A percentile compares a stretch with the other conserved stretches of the same genome.
These are phyloP conservation scores for Xenopus tropicalis DNA, from an alignment of 2,113 vertebrate genomes.

Conservation along the genomic window DNA sequence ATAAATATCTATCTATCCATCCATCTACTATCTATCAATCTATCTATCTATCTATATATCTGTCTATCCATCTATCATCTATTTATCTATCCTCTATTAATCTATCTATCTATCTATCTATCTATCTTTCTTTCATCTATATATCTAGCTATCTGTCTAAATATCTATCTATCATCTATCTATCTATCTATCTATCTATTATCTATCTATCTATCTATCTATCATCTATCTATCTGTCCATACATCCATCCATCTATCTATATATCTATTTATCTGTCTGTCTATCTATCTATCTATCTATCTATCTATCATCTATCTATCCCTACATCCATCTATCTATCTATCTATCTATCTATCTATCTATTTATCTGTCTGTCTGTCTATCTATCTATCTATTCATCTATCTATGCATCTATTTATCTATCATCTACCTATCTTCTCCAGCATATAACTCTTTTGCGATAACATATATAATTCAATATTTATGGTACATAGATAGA, in stretches of 20 bases:
- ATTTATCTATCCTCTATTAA: not conserved
- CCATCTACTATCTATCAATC: not conserved
- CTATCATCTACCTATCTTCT: no score
- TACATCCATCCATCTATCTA: no score
- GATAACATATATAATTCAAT: not conserved
- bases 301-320: not conserved
- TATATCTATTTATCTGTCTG: not conserved
- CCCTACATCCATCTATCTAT: not conserved
- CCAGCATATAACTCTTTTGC: no score
- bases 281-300: not conserved
- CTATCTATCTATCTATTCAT: not conserved
- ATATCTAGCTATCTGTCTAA: not conserved
- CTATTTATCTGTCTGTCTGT: not conserved
- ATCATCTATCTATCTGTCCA: no score
- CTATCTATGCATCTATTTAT: no score
- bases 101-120: not conserved
- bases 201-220: not conserved
- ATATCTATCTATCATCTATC: not conserved
- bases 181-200: not conserved
- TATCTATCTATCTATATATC: not conserved
- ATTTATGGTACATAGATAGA: not conserved
- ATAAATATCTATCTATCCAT: not conserved
- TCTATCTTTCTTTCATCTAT: not conserved
- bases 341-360: not conserved
- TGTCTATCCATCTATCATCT: not conserved